Evolutionary conservation across 35 echinoderm and acorn worm genomes (phyloP).

Genomic region (Apostichopus japonicus): DNA sequence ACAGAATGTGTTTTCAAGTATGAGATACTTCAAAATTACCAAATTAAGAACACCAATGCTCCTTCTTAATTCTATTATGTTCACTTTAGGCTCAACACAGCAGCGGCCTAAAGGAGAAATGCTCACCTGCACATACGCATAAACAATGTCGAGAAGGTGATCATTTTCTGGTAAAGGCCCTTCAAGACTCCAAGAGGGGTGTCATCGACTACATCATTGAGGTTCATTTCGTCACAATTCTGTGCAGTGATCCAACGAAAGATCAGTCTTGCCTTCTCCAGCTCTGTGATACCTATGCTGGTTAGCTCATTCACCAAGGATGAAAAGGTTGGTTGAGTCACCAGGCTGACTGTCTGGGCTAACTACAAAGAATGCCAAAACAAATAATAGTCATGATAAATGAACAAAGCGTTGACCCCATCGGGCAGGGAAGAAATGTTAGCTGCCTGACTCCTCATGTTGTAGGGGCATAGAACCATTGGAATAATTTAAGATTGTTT

Average conservation of each 20-base stretch:
- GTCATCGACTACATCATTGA: slow-evolving; percentile 95
- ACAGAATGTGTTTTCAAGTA: no score
- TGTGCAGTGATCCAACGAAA: slow-evolving; percentile 98
- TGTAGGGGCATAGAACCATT: neutral
- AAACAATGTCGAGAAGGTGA: slow-evolving; percentile 96
- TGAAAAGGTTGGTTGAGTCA: slow-evolving; percentile 91
- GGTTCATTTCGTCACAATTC: slow-evolving; percentile 98
- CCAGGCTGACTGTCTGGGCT: slow-evolving; percentile 92
- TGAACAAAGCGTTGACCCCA: no score
- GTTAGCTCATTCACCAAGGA: slow-evolving; percentile 84
- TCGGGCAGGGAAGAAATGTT: no score
- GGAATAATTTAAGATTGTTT: neutral
- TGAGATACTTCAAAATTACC: no score
- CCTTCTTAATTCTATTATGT: no score
- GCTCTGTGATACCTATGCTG: slow-evolving; percentile 73
- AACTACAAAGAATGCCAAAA: slow-evolving; percentile 57
- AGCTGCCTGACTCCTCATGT: neutral
- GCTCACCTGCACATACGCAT: slow-evolving; percentile 87
- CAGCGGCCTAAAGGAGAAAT: no score
- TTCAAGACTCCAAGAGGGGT: slow-evolving; percentile 97
- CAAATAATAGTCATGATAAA: neutral
- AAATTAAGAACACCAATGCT: no score
- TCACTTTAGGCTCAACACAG: no score
- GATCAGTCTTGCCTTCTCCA: slow-evolving; percentile 88
- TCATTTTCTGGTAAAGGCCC: slow-evolving; percentile 92